phyloP scores from a whole-genome alignment of 2,888 invertebrate genomes.

The Amiota mariae region DNA sequence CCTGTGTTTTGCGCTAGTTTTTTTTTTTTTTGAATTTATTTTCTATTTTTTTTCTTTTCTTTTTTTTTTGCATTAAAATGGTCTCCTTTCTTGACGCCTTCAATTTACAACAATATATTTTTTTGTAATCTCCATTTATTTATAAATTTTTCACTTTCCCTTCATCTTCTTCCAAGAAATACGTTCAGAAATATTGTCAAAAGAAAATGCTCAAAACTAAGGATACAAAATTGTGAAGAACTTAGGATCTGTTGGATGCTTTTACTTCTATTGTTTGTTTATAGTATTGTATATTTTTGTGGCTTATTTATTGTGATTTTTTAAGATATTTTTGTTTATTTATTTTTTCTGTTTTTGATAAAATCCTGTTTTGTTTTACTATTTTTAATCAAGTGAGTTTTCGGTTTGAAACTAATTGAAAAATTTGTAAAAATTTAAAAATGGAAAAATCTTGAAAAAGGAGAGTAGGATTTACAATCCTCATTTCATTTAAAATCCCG shows the following conservation, averaged over 20 bases:
- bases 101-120: conserved; percentile 61
- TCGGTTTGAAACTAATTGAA: background rate
- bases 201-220: conserved; percentile 47
- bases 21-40: conserved; percentile 43
- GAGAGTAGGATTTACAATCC: background rate
- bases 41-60: conserved; percentile 35
- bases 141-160: conserved; percentile 32
- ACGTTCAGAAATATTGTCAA: conserved; percentile 51
- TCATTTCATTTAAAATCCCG: background rate
- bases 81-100: conserved; percentile 46
- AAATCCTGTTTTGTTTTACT: conserved; percentile 3
- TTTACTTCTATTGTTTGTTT: conserved; percentile 20
- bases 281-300: background rate
- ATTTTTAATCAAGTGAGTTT: conserved; percentile 12
- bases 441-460: background rate
- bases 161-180: conserved; percentile 36
- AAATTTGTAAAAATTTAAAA: background rate
- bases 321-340: background rate
- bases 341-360: conserved; percentile 16
- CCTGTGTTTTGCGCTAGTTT: conserved; percentile 65
- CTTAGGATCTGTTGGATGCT: background rate
- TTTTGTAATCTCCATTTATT: conserved; percentile 31
- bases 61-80: conserved; percentile 36
- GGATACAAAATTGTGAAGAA: conserved; percentile 1
- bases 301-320: conserved; percentile 11